Evolutionary conservation across 2,797 vertebrate species (phyloP).

Genomic region (Oreochromis mossambicus): DNA sequence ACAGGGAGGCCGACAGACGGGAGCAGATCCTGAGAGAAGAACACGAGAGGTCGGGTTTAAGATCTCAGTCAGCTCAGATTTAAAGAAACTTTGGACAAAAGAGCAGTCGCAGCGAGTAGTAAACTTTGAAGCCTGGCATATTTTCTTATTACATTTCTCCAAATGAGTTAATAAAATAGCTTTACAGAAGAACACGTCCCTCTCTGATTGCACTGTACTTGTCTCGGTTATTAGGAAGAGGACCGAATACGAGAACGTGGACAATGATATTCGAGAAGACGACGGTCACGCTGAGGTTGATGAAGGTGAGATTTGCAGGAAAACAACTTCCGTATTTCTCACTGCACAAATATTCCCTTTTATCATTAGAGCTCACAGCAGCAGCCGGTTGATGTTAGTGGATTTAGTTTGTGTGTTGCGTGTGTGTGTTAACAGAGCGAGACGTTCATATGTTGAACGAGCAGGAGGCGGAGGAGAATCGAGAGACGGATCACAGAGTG

Average conservation of each 20-base stretch:
- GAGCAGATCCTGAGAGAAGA: constrained; percentile 72
- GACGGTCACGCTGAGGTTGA: constrained; percentile 77
- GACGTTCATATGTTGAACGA: constrained; percentile 51
- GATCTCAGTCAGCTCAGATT: neutral
- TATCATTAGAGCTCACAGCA: neutral
- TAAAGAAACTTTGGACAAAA: neutral
- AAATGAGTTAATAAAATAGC: neutral
- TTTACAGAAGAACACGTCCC: neutral
- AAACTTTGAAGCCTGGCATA: neutral
- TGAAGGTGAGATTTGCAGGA: constrained; percentile 67
- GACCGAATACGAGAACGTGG: constrained; percentile 80
- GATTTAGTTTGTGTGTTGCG: neutral
- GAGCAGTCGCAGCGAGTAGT: neutral
- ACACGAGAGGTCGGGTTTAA: constrained; percentile 69
- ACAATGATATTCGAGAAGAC: constrained; percentile 84
- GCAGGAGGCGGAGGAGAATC: constrained; percentile 54
- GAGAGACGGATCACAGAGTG: constrained; percentile 46
- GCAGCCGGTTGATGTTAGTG: neutral
- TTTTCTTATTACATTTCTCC: neutral
- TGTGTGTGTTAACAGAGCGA: constrained; percentile 47
- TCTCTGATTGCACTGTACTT: neutral
- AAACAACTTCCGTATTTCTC: neutral
- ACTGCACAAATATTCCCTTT: neutral
- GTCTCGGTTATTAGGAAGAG: constrained; percentile 75
- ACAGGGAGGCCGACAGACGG: constrained; percentile 72